Conservation (phyloP, 2,113 vertebrate genomes). For the Eudyptes chrysolophus region DNA sequence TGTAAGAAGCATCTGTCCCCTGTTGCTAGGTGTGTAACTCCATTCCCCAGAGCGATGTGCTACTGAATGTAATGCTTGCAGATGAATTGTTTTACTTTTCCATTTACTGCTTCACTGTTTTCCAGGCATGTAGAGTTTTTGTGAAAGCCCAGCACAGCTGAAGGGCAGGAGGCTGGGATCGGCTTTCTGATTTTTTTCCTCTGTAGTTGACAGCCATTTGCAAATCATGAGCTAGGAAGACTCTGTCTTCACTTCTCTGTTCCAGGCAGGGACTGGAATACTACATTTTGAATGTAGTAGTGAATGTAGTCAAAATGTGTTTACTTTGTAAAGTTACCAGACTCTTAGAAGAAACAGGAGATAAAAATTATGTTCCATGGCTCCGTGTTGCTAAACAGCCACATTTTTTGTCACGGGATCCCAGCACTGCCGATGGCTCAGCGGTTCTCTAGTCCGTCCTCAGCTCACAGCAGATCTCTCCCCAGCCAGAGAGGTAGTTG, state of each 20-base stretch:
- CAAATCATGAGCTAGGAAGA: neutral
- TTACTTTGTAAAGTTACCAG: neutral
- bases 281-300: no score
- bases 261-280: neutral
- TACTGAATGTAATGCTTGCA: neutral
- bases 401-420: neutral
- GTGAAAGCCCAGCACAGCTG: neutral
- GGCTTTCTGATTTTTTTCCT: neutral
- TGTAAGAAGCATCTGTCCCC: neutral
- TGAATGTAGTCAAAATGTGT: neutral
- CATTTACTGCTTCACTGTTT: neutral
- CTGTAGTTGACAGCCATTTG: neutral
- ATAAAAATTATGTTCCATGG: neutral
- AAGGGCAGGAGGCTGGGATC: neutral
- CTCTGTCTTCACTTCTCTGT: neutral
- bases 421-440: rapidly evolving
- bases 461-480: neutral
- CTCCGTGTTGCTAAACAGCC: rapidly evolving
- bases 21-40: neutral
- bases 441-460: neutral
- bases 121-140: neutral
- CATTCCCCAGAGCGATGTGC: neutral
- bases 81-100: neutral
- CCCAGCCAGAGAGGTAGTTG: neutral
- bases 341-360: neutral